Base-by-base conservation (phyloP, 2,113 vertebrate genomes). In the Falcunculus frontatus region DNA sequence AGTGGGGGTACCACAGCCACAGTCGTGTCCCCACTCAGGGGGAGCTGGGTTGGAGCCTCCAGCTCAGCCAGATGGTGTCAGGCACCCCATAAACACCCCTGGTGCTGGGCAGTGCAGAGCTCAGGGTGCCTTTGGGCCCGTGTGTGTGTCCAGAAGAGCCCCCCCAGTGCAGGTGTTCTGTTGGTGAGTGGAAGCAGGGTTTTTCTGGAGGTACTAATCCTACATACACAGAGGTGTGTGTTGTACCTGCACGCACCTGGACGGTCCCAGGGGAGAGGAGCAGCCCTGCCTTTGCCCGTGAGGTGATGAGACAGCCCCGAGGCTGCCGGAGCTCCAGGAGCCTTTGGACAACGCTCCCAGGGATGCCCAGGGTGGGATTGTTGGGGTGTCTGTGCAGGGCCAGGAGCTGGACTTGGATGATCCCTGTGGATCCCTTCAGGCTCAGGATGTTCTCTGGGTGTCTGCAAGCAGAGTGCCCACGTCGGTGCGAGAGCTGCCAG, bases 91-190 rank as follows among this genome's bases (percentile, higher is more conserved):
- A 33, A 69, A 26, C 13, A 30, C 13, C 53, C 16, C 20, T 0
- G 7, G 30, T 25, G 42, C 60, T 30, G 20, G 20, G 37, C 16
- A 57, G 76, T 29, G 50, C 50, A 70, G 84, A 84, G 78, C 55
- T 65, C 0, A 0, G 32, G 33, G 46, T 10, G 13, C 2, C 67
- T 56, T 29, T 0, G 20, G n/a, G 20, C 56, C 21, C 0, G 0
- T 6, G 8, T 16, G 69, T 50, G 60, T 30, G 16, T 47, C 29
- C 26, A 7, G 32, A 20, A 56, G 39, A 59, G 59, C 64, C 67
- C 39, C 21, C 8, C 30, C 17, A 4, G 2, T 33, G 17, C 4
- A 1, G 52, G 19, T 73, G 15, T 47, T 73, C 42, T 64, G 55
- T 30, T 32, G 41, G 2, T 64, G 72, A 30, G n/a, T 41, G 42